phyloP scores from a whole-genome alignment of 2,797 vertebrate genomes.

The Schizothorax lantsangensis region DNA sequence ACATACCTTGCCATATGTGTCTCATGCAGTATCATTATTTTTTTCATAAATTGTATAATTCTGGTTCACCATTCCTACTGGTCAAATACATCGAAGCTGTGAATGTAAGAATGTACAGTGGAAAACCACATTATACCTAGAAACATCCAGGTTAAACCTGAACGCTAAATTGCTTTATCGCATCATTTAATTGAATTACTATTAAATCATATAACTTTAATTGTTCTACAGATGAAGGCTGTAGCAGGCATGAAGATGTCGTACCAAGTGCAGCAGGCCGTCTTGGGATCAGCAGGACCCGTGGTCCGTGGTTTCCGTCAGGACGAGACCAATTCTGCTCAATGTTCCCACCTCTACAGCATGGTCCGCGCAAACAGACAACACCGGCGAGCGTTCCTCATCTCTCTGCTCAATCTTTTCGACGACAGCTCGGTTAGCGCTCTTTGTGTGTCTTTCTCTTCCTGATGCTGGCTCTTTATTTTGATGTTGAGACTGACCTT shows the following conservation, averaged over 20 bases:
- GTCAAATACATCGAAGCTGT: background rate
- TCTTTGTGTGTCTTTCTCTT: background rate
- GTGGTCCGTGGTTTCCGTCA: conserved; percentile 92
- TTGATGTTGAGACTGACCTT: background rate
- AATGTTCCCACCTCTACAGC: conserved; percentile 92
- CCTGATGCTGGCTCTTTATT: background rate
- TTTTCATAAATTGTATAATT: background rate
- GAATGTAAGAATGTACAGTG: background rate
- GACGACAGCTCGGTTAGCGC: conserved; percentile 94
- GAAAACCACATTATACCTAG: background rate
- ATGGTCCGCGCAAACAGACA: conserved; percentile 95
- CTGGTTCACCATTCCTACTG: background rate
- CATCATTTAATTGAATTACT: background rate
- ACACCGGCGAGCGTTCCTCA: conserved; percentile 93
- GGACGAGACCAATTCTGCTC: conserved; percentile 87
- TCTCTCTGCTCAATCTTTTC: conserved; percentile 95
- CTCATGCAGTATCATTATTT: background rate
- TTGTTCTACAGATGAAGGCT: conserved; percentile 90
- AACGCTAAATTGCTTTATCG: background rate
- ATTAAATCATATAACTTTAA: background rate
- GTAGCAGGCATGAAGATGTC: conserved; percentile 99
- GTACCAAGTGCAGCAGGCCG: conserved; percentile 93
- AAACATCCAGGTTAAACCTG: background rate
- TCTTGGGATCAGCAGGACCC: conserved; percentile 80
- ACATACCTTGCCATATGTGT: background rate